phyloP scores from a whole-genome alignment of 2,113 vertebrate species.

The Glaucidium brasilianum region DNA sequence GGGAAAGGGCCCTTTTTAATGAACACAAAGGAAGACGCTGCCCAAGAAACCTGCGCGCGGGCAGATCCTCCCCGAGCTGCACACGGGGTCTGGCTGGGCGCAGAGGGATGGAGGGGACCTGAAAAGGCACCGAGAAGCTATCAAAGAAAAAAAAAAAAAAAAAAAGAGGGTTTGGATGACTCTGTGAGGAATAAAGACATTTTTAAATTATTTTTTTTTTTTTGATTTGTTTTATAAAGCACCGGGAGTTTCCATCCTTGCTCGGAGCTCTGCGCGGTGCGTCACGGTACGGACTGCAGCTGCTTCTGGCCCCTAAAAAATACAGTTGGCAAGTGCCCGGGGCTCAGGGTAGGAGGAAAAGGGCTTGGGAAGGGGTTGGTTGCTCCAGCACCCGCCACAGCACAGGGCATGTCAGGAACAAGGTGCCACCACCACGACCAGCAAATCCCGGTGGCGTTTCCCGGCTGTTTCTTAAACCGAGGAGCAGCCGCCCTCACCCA shows the following conservation, averaged over 20 bases:
- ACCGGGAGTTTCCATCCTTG: background rate
- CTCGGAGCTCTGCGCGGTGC: accelerated
- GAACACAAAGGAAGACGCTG: background rate
- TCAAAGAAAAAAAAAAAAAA: background rate
- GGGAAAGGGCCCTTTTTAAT: background rate
- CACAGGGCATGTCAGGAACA: accelerated
- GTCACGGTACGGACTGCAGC: accelerated
- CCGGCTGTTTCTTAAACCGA: background rate
- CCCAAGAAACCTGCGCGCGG: background rate
- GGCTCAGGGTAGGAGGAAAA: no score
- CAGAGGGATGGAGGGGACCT: background rate
- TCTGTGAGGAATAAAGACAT: accelerated
- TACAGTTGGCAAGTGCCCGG: accelerated
- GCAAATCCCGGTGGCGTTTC: accelerated
- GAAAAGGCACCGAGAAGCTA: background rate
- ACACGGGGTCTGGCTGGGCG: background rate
- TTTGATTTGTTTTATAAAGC: background rate
- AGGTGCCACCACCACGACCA: background rate
- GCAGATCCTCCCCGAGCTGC: background rate
- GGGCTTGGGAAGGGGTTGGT: background rate
- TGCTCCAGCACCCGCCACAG: accelerated
- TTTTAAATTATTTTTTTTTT: no score
- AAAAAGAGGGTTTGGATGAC: background rate
- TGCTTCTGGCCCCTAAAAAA: background rate
- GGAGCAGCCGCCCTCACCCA: background rate